A percentile compares a stretch with the other conserved stretches of the same genome.
Conservation (phyloP, 2,797 vertebrate species). For the Brachymystax lenok region DNA sequence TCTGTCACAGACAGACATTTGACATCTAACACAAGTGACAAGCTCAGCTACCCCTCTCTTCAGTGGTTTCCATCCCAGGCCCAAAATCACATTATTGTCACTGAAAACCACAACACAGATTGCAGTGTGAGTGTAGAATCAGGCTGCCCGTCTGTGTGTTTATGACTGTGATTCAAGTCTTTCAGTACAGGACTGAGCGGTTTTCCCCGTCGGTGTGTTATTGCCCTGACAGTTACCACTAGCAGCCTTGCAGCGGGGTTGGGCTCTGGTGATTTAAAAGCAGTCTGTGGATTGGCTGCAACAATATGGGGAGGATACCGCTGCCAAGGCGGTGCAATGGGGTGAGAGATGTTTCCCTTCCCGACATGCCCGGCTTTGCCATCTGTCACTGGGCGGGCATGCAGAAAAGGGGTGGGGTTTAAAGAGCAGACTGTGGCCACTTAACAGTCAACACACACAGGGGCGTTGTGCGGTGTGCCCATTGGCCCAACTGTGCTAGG, state of each 20-base stretch:
- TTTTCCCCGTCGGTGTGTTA: neutral
- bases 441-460: neutral
- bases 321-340: constrained; percentile 66
- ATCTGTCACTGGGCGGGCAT: constrained; percentile 74
- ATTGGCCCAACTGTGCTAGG: neutral
- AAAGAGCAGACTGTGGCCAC: constrained; percentile 47
- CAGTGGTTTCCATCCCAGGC: neutral
- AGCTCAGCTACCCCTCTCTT: neutral
- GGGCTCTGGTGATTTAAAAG: neutral
- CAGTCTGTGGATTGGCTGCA: constrained; percentile 66
- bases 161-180: constrained; percentile 71
- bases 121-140: constrained; percentile 66
- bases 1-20: neutral
- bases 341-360: constrained; percentile 72
- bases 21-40: neutral
- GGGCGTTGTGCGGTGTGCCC: neutral
- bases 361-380: constrained; percentile 76
- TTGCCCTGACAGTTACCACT: neutral
- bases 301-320: constrained; percentile 65
- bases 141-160: constrained; percentile 19
- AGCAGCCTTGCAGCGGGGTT: neutral
- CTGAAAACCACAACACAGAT: constrained; percentile 64
- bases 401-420: constrained; percentile 59
- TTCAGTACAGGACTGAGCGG: constrained; percentile 45
- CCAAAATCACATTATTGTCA: constrained; percentile 77